These are phyloP conservation scores for Caenorhabditis briggsae DNA, from an alignment of 1,140 invertebrate species.

Conservation along the genomic window DNA sequence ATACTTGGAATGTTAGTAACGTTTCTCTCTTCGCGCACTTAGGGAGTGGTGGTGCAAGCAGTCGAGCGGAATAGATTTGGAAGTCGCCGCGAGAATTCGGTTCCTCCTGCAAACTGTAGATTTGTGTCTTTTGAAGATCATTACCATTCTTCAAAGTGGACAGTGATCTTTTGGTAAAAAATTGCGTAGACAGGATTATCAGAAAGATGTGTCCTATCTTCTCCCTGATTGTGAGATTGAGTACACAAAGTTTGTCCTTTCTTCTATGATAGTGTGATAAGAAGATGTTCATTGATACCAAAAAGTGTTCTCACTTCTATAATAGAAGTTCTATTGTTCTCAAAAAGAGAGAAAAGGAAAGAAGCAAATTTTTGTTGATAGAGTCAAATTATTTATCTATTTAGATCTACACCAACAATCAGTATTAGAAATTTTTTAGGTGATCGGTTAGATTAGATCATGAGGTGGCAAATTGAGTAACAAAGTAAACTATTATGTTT, in stretches of 20 bases:
- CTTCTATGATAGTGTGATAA: not conserved
- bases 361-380: not conserved
- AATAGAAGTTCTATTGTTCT: not conserved
- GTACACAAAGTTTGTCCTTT: not conserved
- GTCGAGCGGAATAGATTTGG: not conserved
- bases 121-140: conserved; percentile 38
- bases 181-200: not conserved
- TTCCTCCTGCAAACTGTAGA: not conserved
- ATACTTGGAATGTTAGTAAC: not conserved
- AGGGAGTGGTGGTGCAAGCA: not conserved
- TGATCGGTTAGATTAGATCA: conserved; percentile 28
- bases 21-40: not conserved
- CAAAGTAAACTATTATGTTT: conserved; percentile 14
- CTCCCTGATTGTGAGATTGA: not conserved
- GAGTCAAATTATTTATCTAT: not conserved
- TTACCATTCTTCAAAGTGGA: not conserved
- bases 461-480: conserved; percentile 43
- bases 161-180: conserved; percentile 16
- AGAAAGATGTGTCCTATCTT: not conserved
- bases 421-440: not conserved
- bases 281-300: conserved; percentile 4
- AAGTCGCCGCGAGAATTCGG: not conserved
- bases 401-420: conserved; percentile 15
- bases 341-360: not conserved
- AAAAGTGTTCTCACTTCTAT: conserved; percentile 6